Evolutionary conservation across 2,113 vertebrate species (phyloP).

Genomic region (Nipponia nippon): DNA sequence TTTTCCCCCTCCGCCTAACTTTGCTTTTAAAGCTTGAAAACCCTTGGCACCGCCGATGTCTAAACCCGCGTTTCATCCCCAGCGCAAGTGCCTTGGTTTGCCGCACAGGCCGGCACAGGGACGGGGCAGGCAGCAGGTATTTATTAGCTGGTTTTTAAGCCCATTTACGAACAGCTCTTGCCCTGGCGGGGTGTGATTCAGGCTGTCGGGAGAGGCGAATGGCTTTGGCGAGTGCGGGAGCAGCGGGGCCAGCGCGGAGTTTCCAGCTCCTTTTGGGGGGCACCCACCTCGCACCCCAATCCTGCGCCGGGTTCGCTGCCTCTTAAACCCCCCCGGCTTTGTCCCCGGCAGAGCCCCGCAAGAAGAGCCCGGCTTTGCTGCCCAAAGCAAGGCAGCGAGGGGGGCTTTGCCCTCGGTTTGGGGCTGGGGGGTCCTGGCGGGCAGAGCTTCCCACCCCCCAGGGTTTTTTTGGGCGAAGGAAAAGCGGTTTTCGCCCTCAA

Average conservation of each 20-base stretch:
- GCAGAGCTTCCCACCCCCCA: background rate
- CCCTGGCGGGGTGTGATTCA: background rate
- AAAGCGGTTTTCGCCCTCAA: background rate
- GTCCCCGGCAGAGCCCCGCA: background rate
- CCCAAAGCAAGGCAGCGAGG: background rate
- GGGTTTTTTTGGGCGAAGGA: background rate
- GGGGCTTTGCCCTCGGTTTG: background rate
- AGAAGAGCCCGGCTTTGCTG: background rate
- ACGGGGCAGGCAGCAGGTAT: background rate
- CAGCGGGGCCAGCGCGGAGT: fast-evolving
- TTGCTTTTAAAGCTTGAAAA: background rate
- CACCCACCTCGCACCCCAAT: background rate
- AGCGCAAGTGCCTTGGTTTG: background rate
- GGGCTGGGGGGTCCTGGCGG: background rate
- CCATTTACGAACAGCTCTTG: background rate
- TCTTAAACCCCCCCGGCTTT: background rate
- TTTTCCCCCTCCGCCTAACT: background rate
- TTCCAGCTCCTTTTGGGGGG: background rate
- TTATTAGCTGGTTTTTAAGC: background rate
- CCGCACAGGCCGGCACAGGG: background rate
- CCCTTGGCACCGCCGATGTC: background rate
- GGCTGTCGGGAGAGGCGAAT: background rate
- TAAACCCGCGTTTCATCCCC: background rate
- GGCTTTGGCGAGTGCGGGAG: background rate
- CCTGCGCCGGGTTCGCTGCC: background rate